phyloP scores from a whole-genome alignment of 2,888 invertebrate species.

The Kryphioiulus occultus region DNA sequence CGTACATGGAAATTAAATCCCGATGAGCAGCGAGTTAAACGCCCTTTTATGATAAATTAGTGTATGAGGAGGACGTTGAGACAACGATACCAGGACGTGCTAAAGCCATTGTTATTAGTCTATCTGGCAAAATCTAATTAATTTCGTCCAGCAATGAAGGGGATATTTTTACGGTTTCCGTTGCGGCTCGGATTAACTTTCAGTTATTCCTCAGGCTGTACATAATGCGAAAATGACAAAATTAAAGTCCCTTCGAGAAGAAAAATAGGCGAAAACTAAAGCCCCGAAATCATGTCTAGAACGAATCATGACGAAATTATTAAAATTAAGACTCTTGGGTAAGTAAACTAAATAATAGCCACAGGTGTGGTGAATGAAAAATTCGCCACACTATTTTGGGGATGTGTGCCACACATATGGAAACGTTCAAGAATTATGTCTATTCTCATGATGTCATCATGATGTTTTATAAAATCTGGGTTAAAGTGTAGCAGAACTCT shows the following conservation, averaged over 20 bases:
- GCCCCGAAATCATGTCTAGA: neutral
- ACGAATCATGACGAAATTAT: too few relatives aligned
- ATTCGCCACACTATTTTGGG: too few relatives aligned
- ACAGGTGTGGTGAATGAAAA: too few relatives aligned
- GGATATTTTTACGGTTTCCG: constrained; percentile 1
- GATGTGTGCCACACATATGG: too few relatives aligned
- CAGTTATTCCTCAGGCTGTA: neutral
- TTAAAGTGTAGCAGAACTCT: too few relatives aligned
- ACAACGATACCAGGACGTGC: neutral
- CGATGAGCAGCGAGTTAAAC: neutral
- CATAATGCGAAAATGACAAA: neutral
- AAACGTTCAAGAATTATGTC: too few relatives aligned
- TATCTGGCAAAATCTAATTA: constrained; percentile 1
- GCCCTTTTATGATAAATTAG: constrained; percentile 22
- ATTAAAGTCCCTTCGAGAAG: neutral
- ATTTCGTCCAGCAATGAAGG: neutral
- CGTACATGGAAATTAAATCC: neutral
- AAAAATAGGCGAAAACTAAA: neutral
- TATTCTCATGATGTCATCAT: too few relatives aligned
- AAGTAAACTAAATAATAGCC: too few relatives aligned
- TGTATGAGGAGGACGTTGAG: neutral
- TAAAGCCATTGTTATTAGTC: constrained; percentile 2
- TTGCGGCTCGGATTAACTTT: neutral
- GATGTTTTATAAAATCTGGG: too few relatives aligned
- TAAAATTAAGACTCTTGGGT: too few relatives aligned